These are phyloP conservation scores for Heliconius erato DNA, from an alignment of 2,888 invertebrate genomes.

Conservation along the genomic window DNA sequence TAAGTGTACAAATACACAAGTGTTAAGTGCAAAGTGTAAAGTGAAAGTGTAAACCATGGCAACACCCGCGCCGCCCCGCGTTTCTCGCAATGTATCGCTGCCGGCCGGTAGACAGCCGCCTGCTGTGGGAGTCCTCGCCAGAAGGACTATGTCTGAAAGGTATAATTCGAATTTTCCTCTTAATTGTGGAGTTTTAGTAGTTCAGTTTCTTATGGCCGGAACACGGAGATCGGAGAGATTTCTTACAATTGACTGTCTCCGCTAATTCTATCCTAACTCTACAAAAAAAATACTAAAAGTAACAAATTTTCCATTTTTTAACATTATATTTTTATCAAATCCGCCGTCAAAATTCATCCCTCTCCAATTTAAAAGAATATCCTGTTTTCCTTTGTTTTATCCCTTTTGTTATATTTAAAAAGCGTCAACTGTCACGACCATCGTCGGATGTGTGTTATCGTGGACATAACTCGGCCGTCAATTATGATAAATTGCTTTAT, in stretches of 20 bases:
- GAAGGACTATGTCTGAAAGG: constrained; percentile 82
- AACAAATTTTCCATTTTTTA: neutral
- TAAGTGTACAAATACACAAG: constrained; percentile 25
- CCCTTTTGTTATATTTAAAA: constrained; percentile 22
- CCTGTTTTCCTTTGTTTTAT: neutral
- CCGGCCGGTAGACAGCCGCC: constrained; percentile 82
- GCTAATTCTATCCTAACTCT: too few species aligned
- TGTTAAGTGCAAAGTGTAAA: constrained; percentile 35
- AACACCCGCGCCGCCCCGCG: constrained; percentile 75
- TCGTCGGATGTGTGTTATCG: constrained; percentile 41
- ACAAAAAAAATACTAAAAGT: too few species aligned
- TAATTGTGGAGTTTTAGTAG: too few species aligned
- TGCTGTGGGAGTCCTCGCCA: constrained; percentile 70
- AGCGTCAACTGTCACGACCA: constrained; percentile 12
- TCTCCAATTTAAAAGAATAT: neutral
- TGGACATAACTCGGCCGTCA: constrained; percentile 33
- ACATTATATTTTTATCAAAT: neutral
- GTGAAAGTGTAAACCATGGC: constrained; percentile 62
- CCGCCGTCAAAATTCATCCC: neutral
- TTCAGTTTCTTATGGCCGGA: too few species aligned
- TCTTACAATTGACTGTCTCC: too few species aligned
- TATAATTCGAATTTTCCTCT: constrained; percentile 53
- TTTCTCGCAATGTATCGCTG: constrained; percentile 79
- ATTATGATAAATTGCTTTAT: constrained; percentile 46
- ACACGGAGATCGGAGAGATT: too few species aligned